Evolutionary conservation across 2,113 vertebrate species (phyloP).

Genomic region (Trinectes maculatus): DNA sequence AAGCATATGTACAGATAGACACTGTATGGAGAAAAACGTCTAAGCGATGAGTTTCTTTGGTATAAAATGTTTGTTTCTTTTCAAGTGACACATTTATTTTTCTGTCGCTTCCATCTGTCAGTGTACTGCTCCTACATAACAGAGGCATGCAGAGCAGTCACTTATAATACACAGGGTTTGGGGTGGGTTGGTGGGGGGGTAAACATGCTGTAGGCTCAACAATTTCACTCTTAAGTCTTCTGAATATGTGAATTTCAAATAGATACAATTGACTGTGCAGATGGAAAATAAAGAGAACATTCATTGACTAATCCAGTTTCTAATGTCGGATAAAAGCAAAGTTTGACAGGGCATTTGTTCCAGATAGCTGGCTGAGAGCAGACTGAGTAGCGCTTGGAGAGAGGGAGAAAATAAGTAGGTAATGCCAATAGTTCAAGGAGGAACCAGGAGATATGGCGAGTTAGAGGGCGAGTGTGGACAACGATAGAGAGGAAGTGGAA

Average conservation of each 20-base stretch:
- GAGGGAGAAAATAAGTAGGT: conserved; percentile 28
- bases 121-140: conserved; percentile 22
- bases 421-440: conserved; percentile 47
- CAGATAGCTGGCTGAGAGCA: conserved; percentile 34
- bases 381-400: conserved; percentile 31
- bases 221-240: conserved; percentile 53
- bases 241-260: conserved; percentile 53
- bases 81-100: conserved; percentile 17
- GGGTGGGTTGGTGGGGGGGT: conserved; percentile 33
- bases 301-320: conserved; percentile 29
- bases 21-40: neutral
- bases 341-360: conserved; percentile 43
- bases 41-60: neutral
- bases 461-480: conserved; percentile 23
- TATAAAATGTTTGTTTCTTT: conserved; percentile 14
- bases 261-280: conserved; percentile 45
- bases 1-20: neutral
- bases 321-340: conserved; percentile 52
- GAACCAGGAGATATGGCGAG: conserved; percentile 28
- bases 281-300: conserved; percentile 39
- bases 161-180: too few species aligned
- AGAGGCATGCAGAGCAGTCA: conserved; percentile 52
- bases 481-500: conserved; percentile 17
- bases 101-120: conserved; percentile 32
- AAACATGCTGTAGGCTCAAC: conserved; percentile 45